Evolutionary conservation across 2,113 vertebrate species (phyloP).

Genomic region (Stigmatopora argus): DNA sequence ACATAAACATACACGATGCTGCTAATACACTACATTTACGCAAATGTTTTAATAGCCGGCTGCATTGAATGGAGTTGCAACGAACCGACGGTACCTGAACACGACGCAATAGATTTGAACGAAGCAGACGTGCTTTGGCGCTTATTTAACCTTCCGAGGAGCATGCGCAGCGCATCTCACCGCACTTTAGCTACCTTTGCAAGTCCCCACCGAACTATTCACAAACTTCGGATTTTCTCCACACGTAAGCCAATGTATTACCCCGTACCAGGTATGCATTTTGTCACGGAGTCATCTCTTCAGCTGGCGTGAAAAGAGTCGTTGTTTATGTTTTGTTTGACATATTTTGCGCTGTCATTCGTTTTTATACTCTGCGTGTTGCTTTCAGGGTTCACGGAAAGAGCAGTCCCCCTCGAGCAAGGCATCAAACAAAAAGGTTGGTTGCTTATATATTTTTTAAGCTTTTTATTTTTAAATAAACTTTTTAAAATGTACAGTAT

Average conservation of each 20-base stretch:
- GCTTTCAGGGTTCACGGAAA: conserved; percentile 37
- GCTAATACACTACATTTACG: background rate
- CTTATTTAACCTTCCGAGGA: background rate
- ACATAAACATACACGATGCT: background rate
- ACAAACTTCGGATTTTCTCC: background rate
- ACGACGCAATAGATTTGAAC: background rate
- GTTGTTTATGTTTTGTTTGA: conserved; percentile 5
- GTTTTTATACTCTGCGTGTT: conserved; percentile 23
- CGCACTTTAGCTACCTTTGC: background rate
- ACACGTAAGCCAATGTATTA: background rate
- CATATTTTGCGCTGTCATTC: conserved; percentile 10
- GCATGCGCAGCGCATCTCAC: background rate
- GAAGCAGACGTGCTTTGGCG: background rate
- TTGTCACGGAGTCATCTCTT: background rate
- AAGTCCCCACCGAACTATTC: background rate
- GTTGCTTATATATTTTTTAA: conserved; percentile 11
- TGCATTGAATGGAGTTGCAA: background rate
- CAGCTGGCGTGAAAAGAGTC: background rate
- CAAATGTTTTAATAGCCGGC: background rate
- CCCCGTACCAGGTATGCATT: background rate
- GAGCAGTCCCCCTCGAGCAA: conserved; percentile 29
- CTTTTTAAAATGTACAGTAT: too few relatives aligned
- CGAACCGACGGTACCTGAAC: background rate
- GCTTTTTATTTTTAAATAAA: background rate
- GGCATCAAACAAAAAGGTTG: conserved; percentile 37